Evolutionary conservation across 2,888 invertebrate species (phyloP).

Genomic region (Marronus borbonicus): DNA sequence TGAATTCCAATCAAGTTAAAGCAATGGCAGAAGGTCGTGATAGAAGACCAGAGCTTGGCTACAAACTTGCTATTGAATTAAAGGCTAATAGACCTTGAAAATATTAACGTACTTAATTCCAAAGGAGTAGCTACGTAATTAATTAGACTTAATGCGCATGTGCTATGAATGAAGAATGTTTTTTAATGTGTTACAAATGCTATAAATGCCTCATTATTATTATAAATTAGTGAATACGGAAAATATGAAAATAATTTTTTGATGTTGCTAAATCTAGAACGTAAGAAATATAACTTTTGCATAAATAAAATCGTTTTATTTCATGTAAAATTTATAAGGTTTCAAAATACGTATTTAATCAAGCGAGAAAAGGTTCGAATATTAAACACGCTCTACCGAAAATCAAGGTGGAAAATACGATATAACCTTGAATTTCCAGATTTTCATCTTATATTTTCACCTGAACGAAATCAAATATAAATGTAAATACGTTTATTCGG

Average conservation of each 20-base stretch:
- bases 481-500: neutral
- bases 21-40: slow-evolving; percentile 92
- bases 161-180: slow-evolving; percentile 13
- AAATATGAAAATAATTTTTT: neutral
- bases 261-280: slow-evolving; percentile 31
- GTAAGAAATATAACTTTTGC: slow-evolving; percentile 50
- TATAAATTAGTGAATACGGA: neutral
- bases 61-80: slow-evolving; percentile 89
- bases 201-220: slow-evolving; percentile 16
- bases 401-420: no score
- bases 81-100: slow-evolving; percentile 67
- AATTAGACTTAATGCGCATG: slow-evolving; percentile 14
- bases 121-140: neutral
- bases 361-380: no score
- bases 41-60: slow-evolving; percentile 89
- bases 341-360: neutral
- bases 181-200: slow-evolving; percentile 38
- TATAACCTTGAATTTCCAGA: neutral
- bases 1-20: slow-evolving; percentile 85
- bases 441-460: neutral
- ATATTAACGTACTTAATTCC: slow-evolving; percentile 2
- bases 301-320: slow-evolving; percentile 36
- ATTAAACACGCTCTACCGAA: no score
- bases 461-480: neutral
- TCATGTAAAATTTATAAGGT: neutral